These are phyloP conservation scores for Phalacrocorax brasilianus DNA, from an alignment of 2,113 vertebrate genomes.

Conservation along the genomic window DNA sequence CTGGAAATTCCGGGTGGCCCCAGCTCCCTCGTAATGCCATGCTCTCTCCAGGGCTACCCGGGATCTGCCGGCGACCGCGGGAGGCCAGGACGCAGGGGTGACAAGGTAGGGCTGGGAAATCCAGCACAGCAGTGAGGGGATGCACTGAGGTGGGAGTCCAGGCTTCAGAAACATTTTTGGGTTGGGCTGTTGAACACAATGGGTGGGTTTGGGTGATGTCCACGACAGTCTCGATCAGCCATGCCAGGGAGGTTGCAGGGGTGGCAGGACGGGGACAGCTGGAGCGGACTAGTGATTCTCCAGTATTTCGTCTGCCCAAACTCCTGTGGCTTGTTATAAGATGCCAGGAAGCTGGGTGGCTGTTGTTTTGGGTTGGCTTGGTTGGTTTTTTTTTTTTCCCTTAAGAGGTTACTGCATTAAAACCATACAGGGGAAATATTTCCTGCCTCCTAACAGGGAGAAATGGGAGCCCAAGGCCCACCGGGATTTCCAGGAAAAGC, in stretches of 20 bases:
- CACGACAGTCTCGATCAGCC: fast-evolving
- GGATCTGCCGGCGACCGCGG: slow-evolving; percentile 80
- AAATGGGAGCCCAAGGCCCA: slow-evolving; percentile 76
- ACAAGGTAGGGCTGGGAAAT: slow-evolving; percentile 69
- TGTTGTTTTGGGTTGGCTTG: neutral
- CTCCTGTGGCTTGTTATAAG: neutral
- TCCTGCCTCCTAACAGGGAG: slow-evolving; percentile 71
- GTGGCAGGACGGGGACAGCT: neutral
- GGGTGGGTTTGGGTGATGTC: neutral
- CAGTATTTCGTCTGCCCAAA: neutral
- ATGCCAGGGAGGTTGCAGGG: neutral
- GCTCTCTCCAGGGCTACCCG: slow-evolving; percentile 75
- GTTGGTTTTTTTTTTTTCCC: neutral
- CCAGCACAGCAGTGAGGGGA: neutral
- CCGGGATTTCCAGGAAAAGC: slow-evolving; percentile 75
- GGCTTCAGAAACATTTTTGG: neutral
- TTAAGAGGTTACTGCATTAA: neutral
- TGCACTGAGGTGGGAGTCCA: neutral
- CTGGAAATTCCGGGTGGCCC: fast-evolving
- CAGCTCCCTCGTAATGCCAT: neutral
- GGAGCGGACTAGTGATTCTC: neutral
- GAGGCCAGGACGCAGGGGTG: slow-evolving; percentile 73
- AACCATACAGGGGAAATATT: neutral
- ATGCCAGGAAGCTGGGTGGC: neutral
- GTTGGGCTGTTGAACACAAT: neutral